phyloP scores from a whole-genome alignment of 2,888 invertebrate species.

The Electrophaes corylata region DNA sequence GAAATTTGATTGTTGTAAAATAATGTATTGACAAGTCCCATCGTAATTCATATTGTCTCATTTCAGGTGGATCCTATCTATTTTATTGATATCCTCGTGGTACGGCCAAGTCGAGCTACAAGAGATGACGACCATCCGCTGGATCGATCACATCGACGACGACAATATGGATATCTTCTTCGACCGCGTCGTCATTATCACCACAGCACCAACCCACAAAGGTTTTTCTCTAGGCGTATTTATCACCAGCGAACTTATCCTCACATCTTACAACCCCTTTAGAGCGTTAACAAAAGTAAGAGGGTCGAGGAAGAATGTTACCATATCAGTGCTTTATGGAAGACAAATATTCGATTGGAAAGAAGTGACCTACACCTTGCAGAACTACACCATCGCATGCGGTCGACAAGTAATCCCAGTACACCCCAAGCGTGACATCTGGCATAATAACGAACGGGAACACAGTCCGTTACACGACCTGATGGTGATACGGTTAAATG shows the following conservation, averaged over 20 bases:
- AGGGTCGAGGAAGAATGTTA: not conserved
- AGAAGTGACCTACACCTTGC: not conserved
- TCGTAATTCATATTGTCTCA: no score
- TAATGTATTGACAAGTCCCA: no score
- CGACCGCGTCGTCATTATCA: conserved; percentile 21
- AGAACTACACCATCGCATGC: conserved; percentile 6
- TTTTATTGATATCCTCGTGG: not conserved
- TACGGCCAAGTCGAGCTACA: not conserved
- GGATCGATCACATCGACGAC: conserved; percentile 22
- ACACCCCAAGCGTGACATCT: not conserved
- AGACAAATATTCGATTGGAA: conserved; percentile 2
- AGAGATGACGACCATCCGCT: conserved; percentile 12
- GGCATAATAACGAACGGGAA: conserved; percentile 6
- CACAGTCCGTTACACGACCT: conserved; percentile 27
- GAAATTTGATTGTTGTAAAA: no score
- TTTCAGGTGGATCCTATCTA: conserved; percentile 3
- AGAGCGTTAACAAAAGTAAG: conserved; percentile 6
- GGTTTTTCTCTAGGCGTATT: conserved; percentile 18
- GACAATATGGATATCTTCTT: conserved; percentile 22
- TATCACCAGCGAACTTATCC: conserved; percentile 5
- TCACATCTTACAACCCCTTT: conserved; percentile 29
- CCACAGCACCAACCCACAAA: not conserved
- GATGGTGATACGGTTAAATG: conserved; percentile 16
- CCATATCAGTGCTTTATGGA: not conserved
- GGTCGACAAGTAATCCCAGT: conserved; percentile 20